Conservation (phyloP, 1,140 invertebrate genomes). For the Colletes latitarsis region DNA sequence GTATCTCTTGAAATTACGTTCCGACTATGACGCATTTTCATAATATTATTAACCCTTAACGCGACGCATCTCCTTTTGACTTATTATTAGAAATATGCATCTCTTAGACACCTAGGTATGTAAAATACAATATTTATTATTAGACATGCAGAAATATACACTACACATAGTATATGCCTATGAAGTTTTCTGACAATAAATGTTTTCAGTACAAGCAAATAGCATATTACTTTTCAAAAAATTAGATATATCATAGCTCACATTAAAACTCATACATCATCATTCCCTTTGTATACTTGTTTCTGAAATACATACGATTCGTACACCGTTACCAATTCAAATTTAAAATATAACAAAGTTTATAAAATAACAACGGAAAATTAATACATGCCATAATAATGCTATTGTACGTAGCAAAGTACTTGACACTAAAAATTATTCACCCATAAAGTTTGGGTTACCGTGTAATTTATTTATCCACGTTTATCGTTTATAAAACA, state of each 20-base stretch:
- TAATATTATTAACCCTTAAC: constrained; percentile 48
- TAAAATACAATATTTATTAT: constrained; percentile 39
- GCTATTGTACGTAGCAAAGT: too few species aligned
- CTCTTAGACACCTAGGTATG: constrained; percentile 39
- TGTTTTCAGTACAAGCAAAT: not conserved
- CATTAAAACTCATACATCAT: too few species aligned
- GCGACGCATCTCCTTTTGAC: constrained; percentile 20
- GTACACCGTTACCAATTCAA: too few species aligned
- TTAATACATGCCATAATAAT: not conserved
- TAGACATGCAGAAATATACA: constrained; percentile 31
- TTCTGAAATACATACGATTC: too few species aligned
- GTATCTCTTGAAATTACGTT: constrained; percentile 4
- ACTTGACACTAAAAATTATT: too few species aligned
- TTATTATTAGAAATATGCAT: constrained; percentile 37
- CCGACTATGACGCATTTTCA: constrained; percentile 37
- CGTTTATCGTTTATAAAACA: too few species aligned
- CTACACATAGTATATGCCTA: not conserved
- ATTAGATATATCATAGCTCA: not conserved
- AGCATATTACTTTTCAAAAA: too few species aligned
- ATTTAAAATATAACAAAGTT: too few species aligned
- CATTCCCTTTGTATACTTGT: too few species aligned
- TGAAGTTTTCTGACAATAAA: not conserved
- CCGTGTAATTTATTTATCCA: too few species aligned
- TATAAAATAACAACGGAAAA: not conserved
- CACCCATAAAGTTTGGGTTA: too few species aligned